Conservation (phyloP, 2,888 invertebrate genomes). For the Physocephala rufipes region DNA sequence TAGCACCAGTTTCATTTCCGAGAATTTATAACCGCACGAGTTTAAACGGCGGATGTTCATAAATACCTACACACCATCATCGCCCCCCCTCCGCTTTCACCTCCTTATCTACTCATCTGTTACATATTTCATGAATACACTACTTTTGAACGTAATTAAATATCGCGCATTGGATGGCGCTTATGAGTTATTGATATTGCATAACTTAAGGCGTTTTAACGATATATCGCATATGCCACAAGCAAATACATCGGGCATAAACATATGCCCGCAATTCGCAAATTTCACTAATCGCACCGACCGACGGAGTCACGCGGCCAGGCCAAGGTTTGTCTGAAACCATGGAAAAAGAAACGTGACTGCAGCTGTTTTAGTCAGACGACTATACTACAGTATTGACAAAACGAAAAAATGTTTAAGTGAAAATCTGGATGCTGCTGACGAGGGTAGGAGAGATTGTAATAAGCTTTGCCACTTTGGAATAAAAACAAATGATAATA, state of each 20-base stretch:
- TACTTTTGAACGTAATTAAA: conserved; percentile 10
- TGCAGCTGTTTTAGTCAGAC: no score
- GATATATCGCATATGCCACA: no score
- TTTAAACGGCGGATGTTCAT: conserved; percentile 12
- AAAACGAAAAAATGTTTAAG: no score
- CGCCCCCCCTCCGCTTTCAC: conserved; percentile 2
- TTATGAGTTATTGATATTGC: neutral
- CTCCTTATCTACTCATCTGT: neutral
- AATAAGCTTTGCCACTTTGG: neutral
- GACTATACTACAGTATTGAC: no score
- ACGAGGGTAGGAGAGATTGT: neutral
- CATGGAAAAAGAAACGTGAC: no score
- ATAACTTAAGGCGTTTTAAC: neutral
- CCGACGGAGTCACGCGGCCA: no score
- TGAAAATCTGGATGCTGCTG: neutral
- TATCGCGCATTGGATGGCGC: conserved; percentile 1
- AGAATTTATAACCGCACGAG: conserved; percentile 27
- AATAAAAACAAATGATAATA: no score
- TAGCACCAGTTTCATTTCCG: conserved; percentile 22
- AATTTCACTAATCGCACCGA: no score
- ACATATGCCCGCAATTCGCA: no score
- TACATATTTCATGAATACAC: neutral
- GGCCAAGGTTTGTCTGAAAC: no score
- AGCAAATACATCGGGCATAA: no score
- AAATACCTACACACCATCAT: neutral